These are phyloP conservation scores for Nemapogon koenigi DNA, from an alignment of 2,888 invertebrate species.

Conservation along the genomic window DNA sequence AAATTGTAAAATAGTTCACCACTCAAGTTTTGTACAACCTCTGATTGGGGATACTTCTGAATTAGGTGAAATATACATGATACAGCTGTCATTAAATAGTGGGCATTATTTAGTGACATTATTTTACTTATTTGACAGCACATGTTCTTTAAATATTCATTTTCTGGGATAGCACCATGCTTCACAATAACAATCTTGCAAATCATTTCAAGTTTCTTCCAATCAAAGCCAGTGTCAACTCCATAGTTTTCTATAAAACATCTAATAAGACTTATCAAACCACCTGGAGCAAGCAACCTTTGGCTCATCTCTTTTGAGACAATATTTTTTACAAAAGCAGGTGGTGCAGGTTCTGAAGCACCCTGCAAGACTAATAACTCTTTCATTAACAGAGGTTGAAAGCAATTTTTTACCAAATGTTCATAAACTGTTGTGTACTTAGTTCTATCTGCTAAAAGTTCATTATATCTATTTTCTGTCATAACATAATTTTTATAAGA, in stretches of 20 bases:
- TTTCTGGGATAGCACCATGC: constrained; percentile 45
- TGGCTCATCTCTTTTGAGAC: constrained; percentile 67
- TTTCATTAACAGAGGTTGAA: constrained; percentile 68
- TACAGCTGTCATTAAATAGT: constrained; percentile 55
- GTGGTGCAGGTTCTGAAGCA: constrained; percentile 49
- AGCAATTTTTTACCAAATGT: constrained; percentile 59
- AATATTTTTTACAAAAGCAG: constrained; percentile 68
- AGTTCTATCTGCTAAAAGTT: constrained; percentile 53
- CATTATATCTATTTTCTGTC: constrained; percentile 61
- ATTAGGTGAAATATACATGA: constrained; percentile 61
- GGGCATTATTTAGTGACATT: constrained; percentile 40
- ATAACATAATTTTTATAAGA: constrained; percentile 47
- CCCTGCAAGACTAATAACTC: constrained; percentile 73
- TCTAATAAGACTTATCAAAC: constrained; percentile 68
- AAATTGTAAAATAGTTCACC: constrained; percentile 32
- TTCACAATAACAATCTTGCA: constrained; percentile 68
- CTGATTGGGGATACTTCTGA: constrained; percentile 47
- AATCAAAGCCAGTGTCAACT: constrained; percentile 65
- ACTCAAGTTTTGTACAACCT: constrained; percentile 30
- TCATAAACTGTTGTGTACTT: constrained; percentile 56
- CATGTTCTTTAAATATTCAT: constrained; percentile 61
- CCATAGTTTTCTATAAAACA: constrained; percentile 68
- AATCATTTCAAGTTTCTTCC: constrained; percentile 72
- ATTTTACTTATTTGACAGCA: constrained; percentile 58
- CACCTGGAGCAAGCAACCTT: constrained; percentile 65